These are phyloP conservation scores for Sebastes nivosus DNA, from an alignment of 2,797 vertebrate species.

Conservation along the genomic window DNA sequence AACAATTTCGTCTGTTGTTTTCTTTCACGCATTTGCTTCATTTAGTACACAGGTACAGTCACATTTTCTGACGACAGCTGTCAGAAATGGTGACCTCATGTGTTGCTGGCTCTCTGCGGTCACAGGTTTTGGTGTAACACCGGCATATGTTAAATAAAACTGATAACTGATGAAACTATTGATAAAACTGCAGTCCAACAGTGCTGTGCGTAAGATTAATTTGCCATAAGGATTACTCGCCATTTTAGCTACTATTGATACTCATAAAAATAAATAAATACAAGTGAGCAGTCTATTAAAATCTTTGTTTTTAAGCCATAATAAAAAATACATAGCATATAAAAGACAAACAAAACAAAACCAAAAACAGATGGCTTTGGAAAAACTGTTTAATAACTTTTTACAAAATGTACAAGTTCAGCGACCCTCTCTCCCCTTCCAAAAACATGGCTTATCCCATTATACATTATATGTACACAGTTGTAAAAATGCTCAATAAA, in stretches of 20 bases:
- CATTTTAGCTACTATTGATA: not conserved
- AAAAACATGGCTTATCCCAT: constrained; percentile 46
- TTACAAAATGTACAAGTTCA: constrained; percentile 79
- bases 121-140: too few species aligned
- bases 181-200: not conserved
- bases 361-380: constrained; percentile 28
- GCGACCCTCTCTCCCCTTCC: constrained; percentile 23
- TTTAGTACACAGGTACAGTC: too few species aligned
- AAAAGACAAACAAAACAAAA: not conserved
- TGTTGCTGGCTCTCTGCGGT: too few species aligned
- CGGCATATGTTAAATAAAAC: not conserved
- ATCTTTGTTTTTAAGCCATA: not conserved
- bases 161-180: too few species aligned
- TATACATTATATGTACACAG: constrained; percentile 60
- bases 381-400: constrained; percentile 79
- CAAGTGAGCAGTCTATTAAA: too few species aligned
- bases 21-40: too few species aligned
- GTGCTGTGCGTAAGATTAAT: not conserved
- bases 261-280: too few species aligned
- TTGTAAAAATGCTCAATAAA: constrained; percentile 70
- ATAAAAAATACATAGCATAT: not conserved
- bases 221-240: not conserved
- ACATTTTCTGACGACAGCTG: too few species aligned
- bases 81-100: too few species aligned
- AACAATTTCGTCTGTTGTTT: too few species aligned